Evolutionary conservation across 1,140 invertebrate genomes (phyloP).

Genomic region (Zaprionus kolodkinae): DNA sequence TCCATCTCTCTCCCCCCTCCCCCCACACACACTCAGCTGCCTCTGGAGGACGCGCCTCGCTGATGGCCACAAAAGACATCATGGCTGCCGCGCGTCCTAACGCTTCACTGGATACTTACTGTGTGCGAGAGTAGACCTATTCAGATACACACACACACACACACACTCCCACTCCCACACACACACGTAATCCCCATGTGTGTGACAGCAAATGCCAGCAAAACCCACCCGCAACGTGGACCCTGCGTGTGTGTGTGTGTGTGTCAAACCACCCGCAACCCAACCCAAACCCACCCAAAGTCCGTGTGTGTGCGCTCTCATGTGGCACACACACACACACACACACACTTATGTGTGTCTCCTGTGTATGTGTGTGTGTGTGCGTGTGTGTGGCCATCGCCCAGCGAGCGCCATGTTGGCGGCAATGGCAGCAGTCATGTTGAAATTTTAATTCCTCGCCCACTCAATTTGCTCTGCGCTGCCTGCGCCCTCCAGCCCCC

Average conservation of each 20-base stretch:
- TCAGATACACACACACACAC: conserved; percentile 62
- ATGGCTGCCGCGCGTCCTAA: conserved; percentile 77
- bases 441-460: conserved; percentile 81
- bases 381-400: conserved; percentile 61
- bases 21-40: conserved; percentile 52
- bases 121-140: conserved; percentile 72
- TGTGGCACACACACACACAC: conserved; percentile 37
- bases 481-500: conserved; percentile 6
- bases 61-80: conserved; percentile 81
- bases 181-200: conserved; percentile 36
- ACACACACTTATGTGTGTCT: conserved; percentile 29
- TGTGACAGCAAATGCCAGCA: conserved; percentile 72
- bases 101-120: conserved; percentile 79
- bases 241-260: conserved; percentile 27
- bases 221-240: conserved; percentile 60
- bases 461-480: conserved; percentile 68
- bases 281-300: conserved; percentile 18
- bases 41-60: conserved; percentile 57
- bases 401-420: conserved; percentile 62
- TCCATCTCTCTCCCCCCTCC: conserved; percentile 12
- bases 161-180: conserved; percentile 31
- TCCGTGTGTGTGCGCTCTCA: conserved; percentile 1
- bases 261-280: conserved; percentile 39
- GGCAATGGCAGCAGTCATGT: conserved; percentile 79
- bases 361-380: conserved; percentile 36